Conservation (phyloP, 2,888 invertebrate species). For the Blera fallax region DNA sequence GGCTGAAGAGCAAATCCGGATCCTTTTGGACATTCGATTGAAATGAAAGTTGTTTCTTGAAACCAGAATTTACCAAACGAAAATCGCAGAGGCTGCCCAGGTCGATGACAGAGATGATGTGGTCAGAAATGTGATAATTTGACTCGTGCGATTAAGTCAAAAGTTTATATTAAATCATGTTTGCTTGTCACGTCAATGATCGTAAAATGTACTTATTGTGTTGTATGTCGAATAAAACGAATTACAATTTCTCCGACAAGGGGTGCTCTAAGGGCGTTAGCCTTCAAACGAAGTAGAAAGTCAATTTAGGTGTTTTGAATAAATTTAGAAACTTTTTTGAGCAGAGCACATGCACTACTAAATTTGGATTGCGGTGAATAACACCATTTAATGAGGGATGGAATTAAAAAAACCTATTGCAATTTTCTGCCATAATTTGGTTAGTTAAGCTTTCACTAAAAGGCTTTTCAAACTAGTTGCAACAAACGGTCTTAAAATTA, state of each 20-base stretch:
- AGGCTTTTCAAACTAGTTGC: too few species aligned
- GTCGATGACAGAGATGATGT: background rate
- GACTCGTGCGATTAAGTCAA: background rate
- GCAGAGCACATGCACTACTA: too few species aligned
- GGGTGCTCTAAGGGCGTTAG: background rate
- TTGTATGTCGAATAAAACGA: constrained; percentile 8
- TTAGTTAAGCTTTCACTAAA: too few species aligned
- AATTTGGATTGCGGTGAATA: too few species aligned
- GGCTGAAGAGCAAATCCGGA: background rate
- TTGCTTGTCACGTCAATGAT: constrained; percentile 33
- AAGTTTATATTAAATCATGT: background rate
- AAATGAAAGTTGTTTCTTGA: too few species aligned
- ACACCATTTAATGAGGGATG: too few species aligned
- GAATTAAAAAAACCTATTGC: too few species aligned
- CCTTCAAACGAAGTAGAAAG: background rate
- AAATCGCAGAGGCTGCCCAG: background rate
- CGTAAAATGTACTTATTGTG: constrained; percentile 15
- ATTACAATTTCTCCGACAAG: background rate
- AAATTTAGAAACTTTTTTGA: background rate
- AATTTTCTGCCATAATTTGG: too few species aligned
- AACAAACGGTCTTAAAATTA: too few species aligned
- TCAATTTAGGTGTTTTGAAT: too few species aligned
- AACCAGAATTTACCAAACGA: background rate
- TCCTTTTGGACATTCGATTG: background rate
- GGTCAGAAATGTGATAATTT: background rate